phyloP scores from a whole-genome alignment of 2,888 invertebrate genomes.

The Dendrolimus houi region DNA sequence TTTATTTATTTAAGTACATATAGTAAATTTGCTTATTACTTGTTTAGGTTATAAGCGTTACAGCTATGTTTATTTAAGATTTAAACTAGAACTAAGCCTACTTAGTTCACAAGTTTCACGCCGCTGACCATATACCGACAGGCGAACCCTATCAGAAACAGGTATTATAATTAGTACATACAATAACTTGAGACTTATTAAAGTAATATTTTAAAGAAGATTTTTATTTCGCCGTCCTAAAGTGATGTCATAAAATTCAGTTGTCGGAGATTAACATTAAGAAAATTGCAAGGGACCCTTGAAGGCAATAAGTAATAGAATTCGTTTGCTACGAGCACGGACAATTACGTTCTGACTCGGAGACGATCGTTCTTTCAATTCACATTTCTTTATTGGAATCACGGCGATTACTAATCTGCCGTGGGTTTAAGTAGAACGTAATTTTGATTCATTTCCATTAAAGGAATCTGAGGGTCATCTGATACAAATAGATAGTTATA shows the following conservation, averaged over 20 bases:
- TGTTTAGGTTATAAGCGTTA: too few species aligned
- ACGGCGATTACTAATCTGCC: conserved; percentile 37
- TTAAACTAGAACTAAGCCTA: too few species aligned
- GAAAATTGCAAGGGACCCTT: conserved; percentile 53
- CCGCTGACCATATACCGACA: too few species aligned
- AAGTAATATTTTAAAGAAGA: neutral
- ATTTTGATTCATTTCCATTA: too few species aligned
- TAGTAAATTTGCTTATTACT: too few species aligned
- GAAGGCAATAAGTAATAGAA: conserved; percentile 59
- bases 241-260: conserved; percentile 47
- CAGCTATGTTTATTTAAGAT: too few species aligned
- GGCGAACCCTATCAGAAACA: too few species aligned
- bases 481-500: too few species aligned
- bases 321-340: conserved; percentile 53
- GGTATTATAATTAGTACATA: too few species aligned
- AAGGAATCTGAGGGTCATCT: too few species aligned
- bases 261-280: conserved; percentile 56
- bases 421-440: conserved; percentile 29
- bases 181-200: neutral
- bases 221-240: conserved; percentile 18
- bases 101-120: too few species aligned
- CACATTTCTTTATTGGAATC: conserved; percentile 52
- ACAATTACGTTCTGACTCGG: conserved; percentile 52
- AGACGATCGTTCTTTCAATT: conserved; percentile 57
- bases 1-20: too few species aligned